phyloP scores from a whole-genome alignment of 2,888 invertebrate species.

The Tenthredo notha region DNA sequence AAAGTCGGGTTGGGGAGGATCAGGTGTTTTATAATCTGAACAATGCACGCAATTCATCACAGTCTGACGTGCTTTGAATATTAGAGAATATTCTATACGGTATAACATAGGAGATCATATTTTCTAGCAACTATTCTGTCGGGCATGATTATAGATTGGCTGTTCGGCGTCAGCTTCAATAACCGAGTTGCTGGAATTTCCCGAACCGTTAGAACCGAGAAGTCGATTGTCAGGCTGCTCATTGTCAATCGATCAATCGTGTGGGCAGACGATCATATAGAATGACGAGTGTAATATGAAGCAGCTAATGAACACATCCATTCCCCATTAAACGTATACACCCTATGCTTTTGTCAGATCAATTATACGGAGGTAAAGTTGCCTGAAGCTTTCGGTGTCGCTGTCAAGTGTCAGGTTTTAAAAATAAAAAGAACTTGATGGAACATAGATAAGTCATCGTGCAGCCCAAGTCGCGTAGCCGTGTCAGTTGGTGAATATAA shows the following conservation, averaged over 20 bases:
- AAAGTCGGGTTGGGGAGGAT: constrained; percentile 56
- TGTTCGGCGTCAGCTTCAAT: constrained; percentile 46
- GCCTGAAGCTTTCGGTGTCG: not conserved
- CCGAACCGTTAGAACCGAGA: not conserved
- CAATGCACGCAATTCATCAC: constrained; percentile 57
- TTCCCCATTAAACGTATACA: not conserved
- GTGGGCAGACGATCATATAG: constrained; percentile 5
- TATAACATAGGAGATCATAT: constrained; percentile 20
- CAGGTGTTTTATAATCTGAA: constrained; percentile 64
- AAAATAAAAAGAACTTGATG: not conserved
- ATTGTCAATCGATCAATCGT: constrained; percentile 45
- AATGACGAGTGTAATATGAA: constrained; percentile 27
- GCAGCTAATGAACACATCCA: constrained; percentile 41
- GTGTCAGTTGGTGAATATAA: constrained; percentile 9
- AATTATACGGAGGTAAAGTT: not conserved
- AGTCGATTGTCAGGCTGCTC: constrained; percentile 27
- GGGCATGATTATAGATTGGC: constrained; percentile 30
- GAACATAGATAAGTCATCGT: not conserved
- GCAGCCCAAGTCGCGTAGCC: not conserved
- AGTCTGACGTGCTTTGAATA: constrained; percentile 52
- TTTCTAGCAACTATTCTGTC: constrained; percentile 44
- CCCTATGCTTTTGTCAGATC: constrained; percentile 5
- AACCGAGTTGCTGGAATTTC: constrained; percentile 32
- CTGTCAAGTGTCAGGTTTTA: constrained; percentile 11
- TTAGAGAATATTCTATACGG: constrained; percentile 56